These are phyloP conservation scores for Apodemia zela DNA, from an alignment of 2,888 invertebrate genomes.

Conservation along the genomic window DNA sequence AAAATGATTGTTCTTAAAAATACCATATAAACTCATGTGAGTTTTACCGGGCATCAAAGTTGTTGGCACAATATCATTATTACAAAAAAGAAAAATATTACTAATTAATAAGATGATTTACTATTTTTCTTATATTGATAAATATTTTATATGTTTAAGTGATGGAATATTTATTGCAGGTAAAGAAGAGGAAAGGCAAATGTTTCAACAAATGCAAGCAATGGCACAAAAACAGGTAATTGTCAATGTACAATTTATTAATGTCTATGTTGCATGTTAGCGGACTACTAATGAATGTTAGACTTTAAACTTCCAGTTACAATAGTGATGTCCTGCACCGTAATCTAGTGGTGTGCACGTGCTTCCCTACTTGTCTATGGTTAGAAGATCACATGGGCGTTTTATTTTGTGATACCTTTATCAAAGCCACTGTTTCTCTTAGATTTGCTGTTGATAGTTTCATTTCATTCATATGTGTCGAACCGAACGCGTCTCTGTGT, in stretches of 20 bases:
- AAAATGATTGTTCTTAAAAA: too few relatives aligned
- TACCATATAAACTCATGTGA: too few relatives aligned
- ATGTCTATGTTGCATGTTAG: conserved; percentile 48
- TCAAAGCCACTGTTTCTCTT: conserved; percentile 77
- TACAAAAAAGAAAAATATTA: too few relatives aligned
- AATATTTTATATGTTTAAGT: not conserved
- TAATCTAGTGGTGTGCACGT: conserved; percentile 61
- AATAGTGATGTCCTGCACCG: conserved; percentile 47
- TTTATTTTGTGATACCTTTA: conserved; percentile 81
- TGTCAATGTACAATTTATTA: conserved; percentile 40
- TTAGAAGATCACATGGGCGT: conserved; percentile 72
- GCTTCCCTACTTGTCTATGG: conserved; percentile 60
- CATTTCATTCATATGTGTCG: conserved; percentile 75
- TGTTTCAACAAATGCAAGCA: conserved; percentile 98
- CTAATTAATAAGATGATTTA: too few relatives aligned
- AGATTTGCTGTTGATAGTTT: conserved; percentile 73
- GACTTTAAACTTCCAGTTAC: conserved; percentile 22
- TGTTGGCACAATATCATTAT: too few relatives aligned
- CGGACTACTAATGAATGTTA: conserved; percentile 32
- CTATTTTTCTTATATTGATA: not conserved
- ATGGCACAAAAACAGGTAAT: conserved; percentile 97
- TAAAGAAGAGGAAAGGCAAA: conserved; percentile 96
- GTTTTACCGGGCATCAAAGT: too few relatives aligned
- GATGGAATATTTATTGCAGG: conserved; percentile 79
- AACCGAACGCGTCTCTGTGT: conserved; percentile 67